phyloP scores from a whole-genome alignment of 2,797 vertebrate genomes.

The Phrynocephalus forsythii region DNA sequence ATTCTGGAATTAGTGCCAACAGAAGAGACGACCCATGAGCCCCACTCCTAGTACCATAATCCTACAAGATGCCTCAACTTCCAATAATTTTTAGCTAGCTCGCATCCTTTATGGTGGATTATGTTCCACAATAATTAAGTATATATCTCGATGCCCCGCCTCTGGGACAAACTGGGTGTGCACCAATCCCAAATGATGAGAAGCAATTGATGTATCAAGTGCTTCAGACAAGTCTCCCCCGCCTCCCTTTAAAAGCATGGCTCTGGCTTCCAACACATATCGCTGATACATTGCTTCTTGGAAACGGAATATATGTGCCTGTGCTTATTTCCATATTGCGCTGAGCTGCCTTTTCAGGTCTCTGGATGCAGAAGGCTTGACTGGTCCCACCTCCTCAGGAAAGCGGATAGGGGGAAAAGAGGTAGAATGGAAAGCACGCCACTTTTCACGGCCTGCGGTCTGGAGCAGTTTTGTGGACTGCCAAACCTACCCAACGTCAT shows the following conservation, averaged over 20 bases:
- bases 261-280: neutral
- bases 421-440: rapidly evolving
- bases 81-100: neutral
- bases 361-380: neutral
- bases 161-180: neutral
- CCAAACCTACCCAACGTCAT: neutral
- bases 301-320: neutral
- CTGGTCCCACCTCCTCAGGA: neutral
- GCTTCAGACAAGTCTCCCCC: neutral
- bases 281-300: neutral
- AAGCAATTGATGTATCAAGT: neutral
- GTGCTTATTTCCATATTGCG: too few relatives aligned
- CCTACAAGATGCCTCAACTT: too few relatives aligned
- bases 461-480: neutral
- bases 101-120: neutral
- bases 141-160: neutral
- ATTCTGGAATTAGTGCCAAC: neutral
- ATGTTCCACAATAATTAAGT: neutral
- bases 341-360: too few relatives aligned
- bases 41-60: neutral
- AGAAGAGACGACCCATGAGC: neutral
- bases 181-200: too few relatives aligned
- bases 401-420: neutral
- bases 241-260: neutral
- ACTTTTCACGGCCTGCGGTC: neutral